These are phyloP conservation scores for Oasisia sp. DNA, from an alignment of 2,888 invertebrate species.

Conservation along the genomic window DNA sequence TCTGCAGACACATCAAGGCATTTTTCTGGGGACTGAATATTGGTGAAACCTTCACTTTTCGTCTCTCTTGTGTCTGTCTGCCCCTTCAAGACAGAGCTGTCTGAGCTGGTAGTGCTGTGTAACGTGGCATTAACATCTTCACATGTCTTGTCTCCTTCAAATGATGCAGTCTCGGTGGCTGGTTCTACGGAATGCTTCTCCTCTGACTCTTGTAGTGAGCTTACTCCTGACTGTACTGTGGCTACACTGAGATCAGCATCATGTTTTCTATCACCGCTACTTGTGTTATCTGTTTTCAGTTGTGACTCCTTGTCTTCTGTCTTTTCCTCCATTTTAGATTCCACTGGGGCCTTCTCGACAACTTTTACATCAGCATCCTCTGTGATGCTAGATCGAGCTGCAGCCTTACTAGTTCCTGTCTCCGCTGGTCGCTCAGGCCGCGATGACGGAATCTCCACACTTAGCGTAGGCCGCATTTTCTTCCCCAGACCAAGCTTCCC, in stretches of 20 bases:
- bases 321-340: background rate
- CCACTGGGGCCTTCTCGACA: background rate
- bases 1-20: background rate
- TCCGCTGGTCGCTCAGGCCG: background rate
- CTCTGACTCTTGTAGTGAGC: background rate
- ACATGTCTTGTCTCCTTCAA: background rate
- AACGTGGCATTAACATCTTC: background rate
- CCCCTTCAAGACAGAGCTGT: background rate
- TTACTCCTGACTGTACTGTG: background rate
- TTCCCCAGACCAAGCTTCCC: background rate
- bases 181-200: background rate
- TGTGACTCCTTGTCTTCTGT: background rate
- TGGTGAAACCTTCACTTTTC: background rate
- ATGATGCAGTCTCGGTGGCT: background rate
- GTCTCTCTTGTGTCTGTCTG: background rate
- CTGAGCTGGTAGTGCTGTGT: background rate
- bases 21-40: background rate
- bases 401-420: background rate
- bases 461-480: background rate
- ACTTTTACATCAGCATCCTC: background rate
- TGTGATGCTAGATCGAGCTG: background rate
- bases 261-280: background rate
- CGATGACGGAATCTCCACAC: background rate
- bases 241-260: background rate
- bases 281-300: background rate